Base-by-base conservation (phyloP, 1,140 invertebrate genomes). In the Pogonus chalceus region DNA sequence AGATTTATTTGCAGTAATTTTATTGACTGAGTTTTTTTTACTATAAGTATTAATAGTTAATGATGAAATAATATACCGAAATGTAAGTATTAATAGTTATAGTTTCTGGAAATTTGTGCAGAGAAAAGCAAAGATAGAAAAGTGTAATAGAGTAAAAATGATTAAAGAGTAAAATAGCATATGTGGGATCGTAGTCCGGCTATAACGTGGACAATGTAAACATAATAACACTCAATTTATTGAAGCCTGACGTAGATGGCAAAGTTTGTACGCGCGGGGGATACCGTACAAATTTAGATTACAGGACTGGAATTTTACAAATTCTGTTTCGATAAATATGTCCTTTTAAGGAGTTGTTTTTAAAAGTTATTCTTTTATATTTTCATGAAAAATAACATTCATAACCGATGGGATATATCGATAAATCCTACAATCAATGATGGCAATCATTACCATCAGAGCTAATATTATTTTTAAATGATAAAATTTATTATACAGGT, bases 181-280 rank as follows among this genome's bases (percentile, higher is more conserved):
- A 4, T 4, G 4, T 14, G 14, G 26, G 26, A 4, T 31, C 26
- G 26, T 31, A 4, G 4, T 31, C 26, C 14, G 4, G 37, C n/a
- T n/a, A n/a, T n/a, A n/a, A n/a, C n/a, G n/a, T n/a, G n/a, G n/a
- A n/a, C n/a, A n/a, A n/a, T 7, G 37, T 18, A 43, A 43, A 43
- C 37, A 43, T 43, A 43, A 43, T 43, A 43, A 31, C 37, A 18
- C 37, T 43, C 37, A 43, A 43, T 43, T 43, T 43, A 43, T 16
- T 18, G 37, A 43, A 43, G 37, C 37, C 37, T 43, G 18, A 12
- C 37, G 37, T 14, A 31, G 26, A 31, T 31, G 14, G 4, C 26
- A 7, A 14, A 7, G 7, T 31, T 14, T 31, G 26, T 4, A 7
- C 26, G 26, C 14, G 14, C 26, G 26, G 26, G 26, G 26, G 14